Percentiles rank a stretch among this genome's conserved stretches.
Evolutionary conservation across 2,797 vertebrate species (phyloP).

Genomic region (Antrozous pallidus): DNA sequence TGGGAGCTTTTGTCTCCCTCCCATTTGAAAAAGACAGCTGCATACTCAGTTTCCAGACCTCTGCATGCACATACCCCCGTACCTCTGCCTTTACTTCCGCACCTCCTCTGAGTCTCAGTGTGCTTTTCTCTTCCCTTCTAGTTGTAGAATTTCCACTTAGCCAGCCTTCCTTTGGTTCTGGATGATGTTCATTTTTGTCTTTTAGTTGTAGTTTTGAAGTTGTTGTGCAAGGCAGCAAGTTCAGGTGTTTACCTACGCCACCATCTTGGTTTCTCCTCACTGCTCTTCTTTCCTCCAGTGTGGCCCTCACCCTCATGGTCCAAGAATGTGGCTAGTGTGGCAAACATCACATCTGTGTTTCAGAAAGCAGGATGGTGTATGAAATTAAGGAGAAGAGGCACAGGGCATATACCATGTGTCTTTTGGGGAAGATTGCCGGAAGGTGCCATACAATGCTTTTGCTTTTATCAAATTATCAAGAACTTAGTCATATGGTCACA

Average conservation of each 20-base stretch:
- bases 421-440: not conserved
- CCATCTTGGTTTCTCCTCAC: not conserved
- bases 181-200: too few relatives aligned
- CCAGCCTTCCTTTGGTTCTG: too few relatives aligned
- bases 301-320: not conserved
- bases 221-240: too few relatives aligned
- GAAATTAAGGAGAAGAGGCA: not conserved
- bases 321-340: not conserved
- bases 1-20: too few relatives aligned
- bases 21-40: too few relatives aligned
- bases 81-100: too few relatives aligned
- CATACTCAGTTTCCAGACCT: too few relatives aligned
- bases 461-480: not conserved
- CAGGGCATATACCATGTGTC: not conserved
- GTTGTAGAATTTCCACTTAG: too few relatives aligned
- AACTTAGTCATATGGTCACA: not conserved
- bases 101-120: too few relatives aligned
- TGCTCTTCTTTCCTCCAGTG: not conserved
- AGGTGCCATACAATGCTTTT: not conserved
- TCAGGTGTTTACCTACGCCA: too few relatives aligned
- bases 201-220: too few relatives aligned
- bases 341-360: not conserved
- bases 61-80: accelerated
- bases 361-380: not conserved
- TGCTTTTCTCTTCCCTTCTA: too few relatives aligned